Percentiles rank a stretch among this genome's conserved stretches.
These are phyloP conservation scores for Spodoptera picta DNA, from an alignment of 2,888 invertebrate species.

Conservation along the genomic window DNA sequence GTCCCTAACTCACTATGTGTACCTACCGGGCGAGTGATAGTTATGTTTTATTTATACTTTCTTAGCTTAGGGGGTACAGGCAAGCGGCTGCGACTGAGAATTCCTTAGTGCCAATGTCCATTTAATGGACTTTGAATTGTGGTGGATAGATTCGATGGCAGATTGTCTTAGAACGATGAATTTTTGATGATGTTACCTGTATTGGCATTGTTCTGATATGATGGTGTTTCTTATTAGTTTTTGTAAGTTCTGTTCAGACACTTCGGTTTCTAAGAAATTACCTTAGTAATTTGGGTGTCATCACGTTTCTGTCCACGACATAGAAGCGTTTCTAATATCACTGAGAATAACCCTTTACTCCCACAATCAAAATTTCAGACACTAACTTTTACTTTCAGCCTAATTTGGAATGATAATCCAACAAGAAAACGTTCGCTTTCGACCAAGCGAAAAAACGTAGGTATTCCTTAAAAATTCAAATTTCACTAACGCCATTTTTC, in stretches of 20 bases:
- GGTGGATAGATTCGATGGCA: slow-evolving; percentile 34
- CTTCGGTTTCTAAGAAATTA: too few relatives aligned
- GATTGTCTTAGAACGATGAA: slow-evolving; percentile 20
- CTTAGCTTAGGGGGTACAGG: slow-evolving; percentile 73
- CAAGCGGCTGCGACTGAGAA: slow-evolving; percentile 67
- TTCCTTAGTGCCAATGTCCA: slow-evolving; percentile 53
- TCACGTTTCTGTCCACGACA: too few relatives aligned
- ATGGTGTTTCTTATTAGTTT: too few relatives aligned
- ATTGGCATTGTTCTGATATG: too few relatives aligned
- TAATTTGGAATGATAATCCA: slow-evolving; percentile 33
- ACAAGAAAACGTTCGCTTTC: slow-evolving; percentile 56
- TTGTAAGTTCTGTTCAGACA: too few relatives aligned
- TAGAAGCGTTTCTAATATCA: too few relatives aligned
- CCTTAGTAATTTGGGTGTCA: too few relatives aligned
- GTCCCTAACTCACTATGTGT: slow-evolving; percentile 78
- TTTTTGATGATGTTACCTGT: slow-evolving; percentile 17
- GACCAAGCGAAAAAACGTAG: slow-evolving; percentile 39
- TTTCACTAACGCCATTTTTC: slow-evolving; percentile 73
- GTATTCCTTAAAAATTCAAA: slow-evolving; percentile 44
- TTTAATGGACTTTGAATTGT: slow-evolving; percentile 44
- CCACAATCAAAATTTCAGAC: too few relatives aligned
- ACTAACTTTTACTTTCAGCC: neutral
- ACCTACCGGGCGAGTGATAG: slow-evolving; percentile 68
- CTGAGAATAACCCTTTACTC: too few relatives aligned
- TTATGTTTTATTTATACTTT: slow-evolving; percentile 89